Evolutionary conservation across 2,797 vertebrate genomes (phyloP).

Genomic region (Sandelia bainsii): DNA sequence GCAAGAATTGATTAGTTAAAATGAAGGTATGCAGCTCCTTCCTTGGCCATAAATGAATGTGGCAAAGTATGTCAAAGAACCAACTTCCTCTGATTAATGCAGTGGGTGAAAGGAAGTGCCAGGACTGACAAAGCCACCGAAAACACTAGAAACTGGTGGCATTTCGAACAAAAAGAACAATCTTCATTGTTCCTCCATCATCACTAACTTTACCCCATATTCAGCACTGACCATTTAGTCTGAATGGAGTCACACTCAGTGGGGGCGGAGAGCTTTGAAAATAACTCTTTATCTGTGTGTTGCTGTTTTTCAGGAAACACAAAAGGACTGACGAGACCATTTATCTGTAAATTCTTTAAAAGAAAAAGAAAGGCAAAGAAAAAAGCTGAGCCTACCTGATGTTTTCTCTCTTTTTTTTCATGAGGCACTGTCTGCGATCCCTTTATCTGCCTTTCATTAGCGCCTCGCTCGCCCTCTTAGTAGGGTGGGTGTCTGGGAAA

Average conservation of each 20-base stretch:
- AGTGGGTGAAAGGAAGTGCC: conserved; percentile 58
- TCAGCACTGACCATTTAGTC: conserved; percentile 69
- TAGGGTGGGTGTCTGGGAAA: conserved; percentile 92
- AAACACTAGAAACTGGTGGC: conserved; percentile 64
- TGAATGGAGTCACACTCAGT: conserved; percentile 71
- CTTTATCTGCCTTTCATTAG: conserved; percentile 99
- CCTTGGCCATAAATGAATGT: conserved; percentile 50
- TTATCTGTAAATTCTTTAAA: conserved; percentile 91
- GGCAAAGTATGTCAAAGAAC: conserved; percentile 56
- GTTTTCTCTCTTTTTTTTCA: conserved; percentile 75
- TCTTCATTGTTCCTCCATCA: conserved; percentile 59
- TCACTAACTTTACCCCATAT: conserved; percentile 69
- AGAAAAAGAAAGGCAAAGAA: conserved; percentile 85
- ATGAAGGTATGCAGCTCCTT: conserved; percentile 54
- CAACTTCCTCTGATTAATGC: conserved; percentile 64
- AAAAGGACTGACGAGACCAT: conserved; percentile 90
- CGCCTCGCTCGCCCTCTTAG: conserved; percentile 93
- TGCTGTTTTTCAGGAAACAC: conserved; percentile 70
- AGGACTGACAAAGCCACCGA: conserved; percentile 63
- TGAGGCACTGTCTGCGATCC: conserved; percentile 89
- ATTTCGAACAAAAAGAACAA: conserved; percentile 58
- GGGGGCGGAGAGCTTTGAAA: conserved; percentile 78
- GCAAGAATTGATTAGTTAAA: conserved; percentile 57
- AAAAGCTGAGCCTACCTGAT: conserved; percentile 89
- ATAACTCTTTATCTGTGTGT: conserved; percentile 86